These are phyloP conservation scores for Paragorgia papillata DNA, from an alignment of 92 coral and sea anemone species.

Conservation along the genomic window DNA sequence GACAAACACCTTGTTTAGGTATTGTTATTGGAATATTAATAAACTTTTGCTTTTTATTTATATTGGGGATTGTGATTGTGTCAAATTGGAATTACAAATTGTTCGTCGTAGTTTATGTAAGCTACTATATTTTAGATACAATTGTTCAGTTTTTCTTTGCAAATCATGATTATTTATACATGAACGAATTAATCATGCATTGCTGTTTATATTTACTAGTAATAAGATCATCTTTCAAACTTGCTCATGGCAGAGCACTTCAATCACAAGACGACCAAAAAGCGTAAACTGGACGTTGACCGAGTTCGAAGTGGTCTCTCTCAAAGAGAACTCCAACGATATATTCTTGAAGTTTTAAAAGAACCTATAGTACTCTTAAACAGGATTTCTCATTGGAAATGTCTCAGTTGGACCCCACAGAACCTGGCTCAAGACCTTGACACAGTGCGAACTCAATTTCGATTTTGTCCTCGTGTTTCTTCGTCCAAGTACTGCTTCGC, in stretches of 20 bases:
- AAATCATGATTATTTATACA: too few species aligned
- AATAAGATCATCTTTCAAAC: too few species aligned
- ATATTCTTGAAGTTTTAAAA: slow-evolving; percentile 23
- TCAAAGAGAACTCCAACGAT: slow-evolving; percentile 33
- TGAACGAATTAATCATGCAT: too few species aligned
- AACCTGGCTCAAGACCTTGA: slow-evolving; percentile 69
- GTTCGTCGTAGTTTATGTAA: too few species aligned
- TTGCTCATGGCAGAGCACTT: slow-evolving; percentile 24
- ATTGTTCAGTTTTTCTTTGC: too few species aligned
- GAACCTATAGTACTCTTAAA: slow-evolving; percentile 70
- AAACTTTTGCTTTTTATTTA: too few species aligned
- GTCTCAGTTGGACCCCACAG: slow-evolving; percentile 79
- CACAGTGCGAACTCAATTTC: slow-evolving; percentile 69
- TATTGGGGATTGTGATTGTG: too few species aligned
- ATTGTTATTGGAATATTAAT: too few species aligned
- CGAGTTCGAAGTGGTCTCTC: slow-evolving; percentile 24
- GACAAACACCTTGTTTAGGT: too few species aligned
- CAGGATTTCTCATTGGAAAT: slow-evolving; percentile 68
- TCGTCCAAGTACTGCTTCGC: slow-evolving; percentile 46
- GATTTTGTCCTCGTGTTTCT: slow-evolving; percentile 63
- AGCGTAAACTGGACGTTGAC: slow-evolving; percentile 27
- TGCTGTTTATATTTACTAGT: too few species aligned
- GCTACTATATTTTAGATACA: too few species aligned
- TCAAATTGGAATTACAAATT: too few species aligned
- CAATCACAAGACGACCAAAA: slow-evolving; percentile 3